Evolutionary conservation across 2,888 invertebrate species (phyloP), one percentile per base, ranked within the genome.

Genomic region (Oxycera nigricornis): DNA sequence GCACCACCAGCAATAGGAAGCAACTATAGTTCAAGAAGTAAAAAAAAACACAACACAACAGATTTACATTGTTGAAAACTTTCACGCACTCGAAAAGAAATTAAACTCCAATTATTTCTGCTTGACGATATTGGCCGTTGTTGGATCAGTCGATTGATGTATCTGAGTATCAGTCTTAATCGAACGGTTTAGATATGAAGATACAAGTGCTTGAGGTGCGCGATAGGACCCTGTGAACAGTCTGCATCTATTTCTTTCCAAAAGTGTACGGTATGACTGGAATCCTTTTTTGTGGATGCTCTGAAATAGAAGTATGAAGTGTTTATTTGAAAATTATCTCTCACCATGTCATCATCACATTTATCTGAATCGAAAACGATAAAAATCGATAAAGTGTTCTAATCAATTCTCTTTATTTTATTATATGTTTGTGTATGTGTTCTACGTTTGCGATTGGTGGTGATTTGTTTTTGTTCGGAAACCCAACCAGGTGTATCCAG

Each of bases 51-150:
- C 35, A 17, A 41, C 41, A 22, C 2, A 65, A 41, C 22, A 35
- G 65, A 65, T 65, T 41, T 65, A 30, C 35, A 65, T 65, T 30
- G 30, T 30, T 9, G 41, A 39, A 62, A 65, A 65, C 65, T 65
- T 65, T 65, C 65, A 65, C 65, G 39, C 35, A 30, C 65, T 6
- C 9, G 22, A n/a, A 39, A 39, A 41, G 24, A 65, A 65, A 65
- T 65, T 41, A 41, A 39, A 65, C 9, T 65, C n/a, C 65, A 65
- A 65, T 30, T 39, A 65, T 26, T 24, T 65, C 7, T 46, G 14
- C 46, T n/a, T 46, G 46, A 46, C 46, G 46, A n/a, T 7, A 46
- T 46, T 46, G 46, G 46, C 17, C n/a, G 46, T 46, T 35, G 6
- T n/a, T 7, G 17, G 11, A 46, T n/a, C n/a, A n/a, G n/a, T n/a